Base-by-base conservation (phyloP, 2,113 vertebrate species). In the Xenotilapia longispinis region DNA sequence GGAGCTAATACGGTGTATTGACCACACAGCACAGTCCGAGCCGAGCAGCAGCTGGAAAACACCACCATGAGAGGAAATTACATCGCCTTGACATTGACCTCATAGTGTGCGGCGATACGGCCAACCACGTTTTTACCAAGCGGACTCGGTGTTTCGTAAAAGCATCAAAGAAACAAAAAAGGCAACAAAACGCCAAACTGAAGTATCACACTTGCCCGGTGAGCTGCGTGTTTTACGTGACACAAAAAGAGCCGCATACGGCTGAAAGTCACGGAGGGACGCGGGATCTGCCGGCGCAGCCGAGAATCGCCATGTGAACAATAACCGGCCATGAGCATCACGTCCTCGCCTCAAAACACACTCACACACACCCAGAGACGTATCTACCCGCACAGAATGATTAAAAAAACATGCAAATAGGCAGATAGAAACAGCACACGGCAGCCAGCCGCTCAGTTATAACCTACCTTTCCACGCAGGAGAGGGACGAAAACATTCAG, bases 31-130 rank as follows among this genome's bases (percentile, higher is more conserved):
- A 60, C 75, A 75, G 68, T 19, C 47, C 17, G 70, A 75, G 70
- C 42, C 26, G 14, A 75, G 45, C 15, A 42, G 9, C 57, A 21
- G 23, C 85, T 88, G 88, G 91, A 94, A 94, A 93, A 90, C 90
- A 92, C 88, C 86, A 88, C 81, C 89, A 87, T 78, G 87, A 84
- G 89, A 87, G 80, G 78, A 84, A 88, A 92, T 89, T 63, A 92
- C 94, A 93, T 95, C 90, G 93, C 90, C 91, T 91, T 96, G 96
- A 96, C 96, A 96, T 95, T 96, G 96, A 95, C 26, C 82, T n/a
- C 88, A 53, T 33, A 82, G 51, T 80, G 81, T 80, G 84, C 75
- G 63, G 11, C 10, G 23, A 33, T 42, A 70, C 5, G 49, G 17
- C 68, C 53, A 38, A 51, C 31, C 81, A 82, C 87, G 65, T 79